A percentile compares a stretch with the other conserved stretches of the same genome.
Conservation (phyloP, 2,888 invertebrate species). For the Coenonympha arcania region DNA sequence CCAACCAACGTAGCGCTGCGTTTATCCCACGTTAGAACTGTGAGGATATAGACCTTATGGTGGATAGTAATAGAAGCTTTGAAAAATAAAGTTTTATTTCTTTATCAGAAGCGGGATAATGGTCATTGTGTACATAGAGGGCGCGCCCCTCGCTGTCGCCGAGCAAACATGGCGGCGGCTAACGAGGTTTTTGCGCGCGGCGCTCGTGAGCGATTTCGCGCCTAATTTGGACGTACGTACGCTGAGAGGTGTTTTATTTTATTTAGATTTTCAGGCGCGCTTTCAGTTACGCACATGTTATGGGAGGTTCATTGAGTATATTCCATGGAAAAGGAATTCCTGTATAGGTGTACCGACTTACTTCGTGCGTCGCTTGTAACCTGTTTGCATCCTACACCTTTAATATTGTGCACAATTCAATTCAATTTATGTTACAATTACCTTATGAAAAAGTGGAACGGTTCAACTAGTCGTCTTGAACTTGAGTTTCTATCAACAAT, state of each 20-base stretch:
- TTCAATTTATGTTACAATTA: too few species aligned
- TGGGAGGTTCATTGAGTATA: conserved; percentile 16
- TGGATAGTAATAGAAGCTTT: conserved; percentile 26
- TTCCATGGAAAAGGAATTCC: too few species aligned
- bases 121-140: conserved; percentile 69
- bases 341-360: background rate
- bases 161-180: conserved; percentile 70
- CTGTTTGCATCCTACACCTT: too few species aligned
- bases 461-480: too few species aligned
- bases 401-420: too few species aligned
- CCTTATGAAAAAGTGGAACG: too few species aligned
- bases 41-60: conserved; percentile 36
- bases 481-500: too few species aligned
- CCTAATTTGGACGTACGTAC: conserved; percentile 60
- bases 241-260: conserved; percentile 42
- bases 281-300: conserved; percentile 22
- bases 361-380: background rate
- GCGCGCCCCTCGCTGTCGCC: conserved; percentile 68
- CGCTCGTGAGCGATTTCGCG: conserved; percentile 70
- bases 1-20: conserved; percentile 43
- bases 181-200: conserved; percentile 69
- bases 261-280: conserved; percentile 38
- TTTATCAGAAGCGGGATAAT: conserved; percentile 21
- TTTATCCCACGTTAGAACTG: conserved; percentile 17
- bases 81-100: conserved; percentile 13